phyloP scores from a whole-genome alignment of 2,888 invertebrate genomes.

The Hypercompe scribonia region DNA sequence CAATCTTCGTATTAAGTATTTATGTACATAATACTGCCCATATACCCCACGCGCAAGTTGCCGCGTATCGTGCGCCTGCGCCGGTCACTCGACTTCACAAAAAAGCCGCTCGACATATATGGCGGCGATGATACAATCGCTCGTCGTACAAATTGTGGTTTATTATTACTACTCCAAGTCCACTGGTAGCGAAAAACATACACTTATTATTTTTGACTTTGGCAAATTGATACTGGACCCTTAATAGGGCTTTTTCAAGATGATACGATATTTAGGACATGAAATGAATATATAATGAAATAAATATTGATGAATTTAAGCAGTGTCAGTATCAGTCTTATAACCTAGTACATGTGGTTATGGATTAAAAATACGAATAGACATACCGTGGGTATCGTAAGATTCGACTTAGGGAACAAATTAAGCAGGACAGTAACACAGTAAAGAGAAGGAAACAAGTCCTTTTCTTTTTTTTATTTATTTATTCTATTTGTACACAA shows the following conservation, averaged over 20 bases:
- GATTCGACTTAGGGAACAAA: no score
- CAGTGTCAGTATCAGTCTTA: no score
- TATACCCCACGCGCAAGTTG: slow-evolving; percentile 33
- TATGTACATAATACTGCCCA: not conserved
- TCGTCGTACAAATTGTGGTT: slow-evolving; percentile 48
- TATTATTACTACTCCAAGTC: slow-evolving; percentile 35
- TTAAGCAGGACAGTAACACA: no score
- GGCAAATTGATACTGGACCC: not conserved
- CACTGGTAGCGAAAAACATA: not conserved
- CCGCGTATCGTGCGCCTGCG: slow-evolving; percentile 20
- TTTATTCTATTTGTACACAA: no score
- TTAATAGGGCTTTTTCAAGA: not conserved
- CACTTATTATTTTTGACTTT: not conserved
- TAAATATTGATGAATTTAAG: no score
- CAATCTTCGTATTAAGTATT: not conserved
- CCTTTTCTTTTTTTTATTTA: no score
- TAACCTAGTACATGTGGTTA: no score
- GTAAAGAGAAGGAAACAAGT: no score
- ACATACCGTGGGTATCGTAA: no score
- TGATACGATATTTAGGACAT: not conserved
- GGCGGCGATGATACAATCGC: slow-evolving; percentile 52
- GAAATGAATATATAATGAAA: not conserved
- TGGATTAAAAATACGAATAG: no score
- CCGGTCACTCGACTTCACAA: slow-evolving; percentile 31
- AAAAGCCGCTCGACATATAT: slow-evolving; percentile 44